Conservation (phyloP, 2,113 vertebrate species). For the Pseudopodoces humilis region DNA sequence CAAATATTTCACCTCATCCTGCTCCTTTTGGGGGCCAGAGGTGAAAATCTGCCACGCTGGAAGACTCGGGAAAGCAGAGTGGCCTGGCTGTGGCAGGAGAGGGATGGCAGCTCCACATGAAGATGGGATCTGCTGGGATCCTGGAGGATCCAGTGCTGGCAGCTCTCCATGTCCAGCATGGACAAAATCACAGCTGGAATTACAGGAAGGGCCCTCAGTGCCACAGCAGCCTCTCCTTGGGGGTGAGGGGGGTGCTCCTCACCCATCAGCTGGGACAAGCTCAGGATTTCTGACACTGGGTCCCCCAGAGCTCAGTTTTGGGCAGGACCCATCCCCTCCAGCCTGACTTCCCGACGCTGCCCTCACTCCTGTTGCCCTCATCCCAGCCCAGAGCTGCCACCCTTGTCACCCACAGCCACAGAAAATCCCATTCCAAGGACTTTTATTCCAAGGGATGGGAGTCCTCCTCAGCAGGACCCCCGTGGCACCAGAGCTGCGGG, state of each 20-base stretch:
- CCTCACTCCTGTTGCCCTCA: neutral
- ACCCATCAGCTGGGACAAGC: accelerated
- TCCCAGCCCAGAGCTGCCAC: neutral
- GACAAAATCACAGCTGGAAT: neutral
- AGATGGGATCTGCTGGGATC: neutral
- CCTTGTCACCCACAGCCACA: neutral
- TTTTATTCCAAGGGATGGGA: neutral
- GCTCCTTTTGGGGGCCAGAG: neutral
- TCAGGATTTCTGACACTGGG: neutral
- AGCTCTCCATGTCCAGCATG: neutral
- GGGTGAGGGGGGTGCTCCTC: no score
- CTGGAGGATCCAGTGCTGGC: neutral
- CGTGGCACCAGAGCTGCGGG: neutral
- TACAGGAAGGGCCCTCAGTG: neutral
- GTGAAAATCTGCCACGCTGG: neutral
- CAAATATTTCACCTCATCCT: neutral
- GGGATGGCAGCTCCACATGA: accelerated
- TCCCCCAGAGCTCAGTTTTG: accelerated
- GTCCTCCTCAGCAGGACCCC: neutral
- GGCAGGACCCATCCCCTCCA: neutral
- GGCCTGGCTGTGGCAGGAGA: neutral
- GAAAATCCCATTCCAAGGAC: neutral
- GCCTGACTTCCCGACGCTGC: accelerated
- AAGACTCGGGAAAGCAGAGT: neutral
- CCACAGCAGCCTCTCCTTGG: neutral